Conservation (phyloP, 2,888 invertebrate genomes). For the Andrena dorsata region DNA sequence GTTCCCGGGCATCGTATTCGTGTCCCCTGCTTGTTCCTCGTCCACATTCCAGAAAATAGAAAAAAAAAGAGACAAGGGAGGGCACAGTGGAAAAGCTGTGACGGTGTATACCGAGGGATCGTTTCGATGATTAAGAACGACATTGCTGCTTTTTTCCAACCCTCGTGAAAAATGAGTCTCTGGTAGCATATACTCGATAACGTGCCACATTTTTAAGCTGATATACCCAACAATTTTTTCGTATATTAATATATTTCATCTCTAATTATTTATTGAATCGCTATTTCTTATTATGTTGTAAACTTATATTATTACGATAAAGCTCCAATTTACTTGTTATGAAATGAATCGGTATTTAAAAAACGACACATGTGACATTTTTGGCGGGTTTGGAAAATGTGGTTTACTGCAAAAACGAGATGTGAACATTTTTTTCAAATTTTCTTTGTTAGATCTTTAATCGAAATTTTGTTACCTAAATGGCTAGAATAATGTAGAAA, state of each 20-base stretch:
- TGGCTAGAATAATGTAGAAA: no score
- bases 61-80: slow-evolving; percentile 11
- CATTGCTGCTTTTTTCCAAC: slow-evolving; percentile 25
- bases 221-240: not conserved
- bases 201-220: not conserved
- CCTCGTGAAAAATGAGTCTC: slow-evolving; percentile 47
- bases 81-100: slow-evolving; percentile 37
- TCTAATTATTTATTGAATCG: not conserved
- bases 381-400: no score
- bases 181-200: slow-evolving; percentile 12
- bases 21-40: slow-evolving; percentile 21
- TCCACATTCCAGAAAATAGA: slow-evolving; percentile 39
- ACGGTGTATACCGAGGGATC: slow-evolving; percentile 48
- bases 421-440: no score
- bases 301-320: not conserved
- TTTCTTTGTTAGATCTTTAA: no score
- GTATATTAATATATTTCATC: not conserved
- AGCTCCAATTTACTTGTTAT: no score
- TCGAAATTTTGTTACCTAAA: no score
- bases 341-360: no score
- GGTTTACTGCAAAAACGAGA: no score
- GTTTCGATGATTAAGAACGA: slow-evolving; percentile 71
- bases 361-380: no score
- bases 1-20: slow-evolving; percentile 16
- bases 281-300: not conserved